These are phyloP conservation scores for Paramormyrops hopkinsi DNA, from an alignment of 2,797 vertebrate genomes.

Conservation along the genomic window DNA sequence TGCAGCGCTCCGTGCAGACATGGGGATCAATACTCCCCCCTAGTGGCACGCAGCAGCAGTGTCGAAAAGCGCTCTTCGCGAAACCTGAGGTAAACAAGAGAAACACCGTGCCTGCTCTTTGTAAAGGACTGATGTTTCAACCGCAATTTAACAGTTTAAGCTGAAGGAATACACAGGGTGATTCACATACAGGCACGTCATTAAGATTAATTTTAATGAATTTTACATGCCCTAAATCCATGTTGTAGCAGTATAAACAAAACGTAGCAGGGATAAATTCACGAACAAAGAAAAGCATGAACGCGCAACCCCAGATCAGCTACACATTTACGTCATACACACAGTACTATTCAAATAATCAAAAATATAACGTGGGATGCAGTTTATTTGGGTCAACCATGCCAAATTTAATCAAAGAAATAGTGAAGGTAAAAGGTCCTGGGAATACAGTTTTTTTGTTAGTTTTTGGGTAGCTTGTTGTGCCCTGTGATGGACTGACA, in stretches of 20 bases:
- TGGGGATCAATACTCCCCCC: conserved; percentile 19
- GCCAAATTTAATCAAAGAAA: neutral
- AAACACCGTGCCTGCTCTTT: neutral
- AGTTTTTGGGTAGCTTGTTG: neutral
- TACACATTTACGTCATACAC: neutral
- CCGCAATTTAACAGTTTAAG: neutral
- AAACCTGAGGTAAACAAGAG: neutral
- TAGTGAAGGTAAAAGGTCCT: neutral
- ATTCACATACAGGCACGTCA: neutral
- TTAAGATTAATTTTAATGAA: neutral
- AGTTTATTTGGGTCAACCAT: neutral
- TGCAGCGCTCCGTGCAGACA: neutral
- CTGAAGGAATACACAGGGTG: neutral
- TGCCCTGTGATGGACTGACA: neutral
- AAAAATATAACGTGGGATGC: neutral
- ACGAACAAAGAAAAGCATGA: neutral
- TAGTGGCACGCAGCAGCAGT: neutral
- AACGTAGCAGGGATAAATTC: neutral
- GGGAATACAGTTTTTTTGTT: neutral
- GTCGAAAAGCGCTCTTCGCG: neutral
- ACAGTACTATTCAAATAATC: neutral
- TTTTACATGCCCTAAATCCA: neutral
- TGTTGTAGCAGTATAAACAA: neutral
- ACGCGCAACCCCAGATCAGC: neutral
- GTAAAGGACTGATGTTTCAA: neutral